Conservation (phyloP, 30 jellyfish, hydroid and myxozoan genomes). For the Phacellophora camtschatica region DNA sequence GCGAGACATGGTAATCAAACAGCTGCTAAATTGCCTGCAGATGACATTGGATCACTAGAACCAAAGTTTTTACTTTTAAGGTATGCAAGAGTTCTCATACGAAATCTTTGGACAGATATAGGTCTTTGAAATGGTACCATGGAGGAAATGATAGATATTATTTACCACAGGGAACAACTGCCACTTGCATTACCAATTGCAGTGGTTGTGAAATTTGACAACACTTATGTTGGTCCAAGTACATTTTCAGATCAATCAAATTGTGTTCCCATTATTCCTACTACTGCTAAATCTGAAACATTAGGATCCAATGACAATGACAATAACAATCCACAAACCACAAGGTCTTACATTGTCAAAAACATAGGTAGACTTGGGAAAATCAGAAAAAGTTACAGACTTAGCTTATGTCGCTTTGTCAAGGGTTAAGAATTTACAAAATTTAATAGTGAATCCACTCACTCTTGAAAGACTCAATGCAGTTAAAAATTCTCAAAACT, state of each 20-base stretch:
- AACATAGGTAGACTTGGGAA: conserved; percentile 66
- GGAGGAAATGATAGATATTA: conserved; percentile 33
- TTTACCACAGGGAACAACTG: neutral
- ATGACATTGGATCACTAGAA: conserved; percentile 62
- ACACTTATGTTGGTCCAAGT: neutral
- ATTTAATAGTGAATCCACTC: conserved; percentile 41
- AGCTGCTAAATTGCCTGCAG: conserved; percentile 28
- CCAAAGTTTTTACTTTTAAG: conserved; percentile 1
- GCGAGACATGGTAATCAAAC: conserved; percentile 26
- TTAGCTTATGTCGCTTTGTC: conserved; percentile 63
- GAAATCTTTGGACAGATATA: conserved; percentile 63
- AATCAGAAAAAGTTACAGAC: conserved; percentile 47
- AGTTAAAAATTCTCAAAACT: neutral
- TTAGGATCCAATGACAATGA: no score
- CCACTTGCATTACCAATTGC: conserved; percentile 42
- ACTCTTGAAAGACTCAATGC: conserved; percentile 37
- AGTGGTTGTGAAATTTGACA: conserved; percentile 31
- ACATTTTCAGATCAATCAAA: neutral
- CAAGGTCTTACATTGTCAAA: conserved; percentile 76
- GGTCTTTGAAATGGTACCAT: conserved; percentile 69
- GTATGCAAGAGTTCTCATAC: conserved; percentile 48
- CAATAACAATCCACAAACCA: conserved; percentile 76
- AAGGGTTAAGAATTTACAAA: conserved; percentile 36
- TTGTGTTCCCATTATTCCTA: neutral
- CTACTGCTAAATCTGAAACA: no score